phyloP scores from a whole-genome alignment of 2,113 vertebrate species.

The Noturus placidus region DNA sequence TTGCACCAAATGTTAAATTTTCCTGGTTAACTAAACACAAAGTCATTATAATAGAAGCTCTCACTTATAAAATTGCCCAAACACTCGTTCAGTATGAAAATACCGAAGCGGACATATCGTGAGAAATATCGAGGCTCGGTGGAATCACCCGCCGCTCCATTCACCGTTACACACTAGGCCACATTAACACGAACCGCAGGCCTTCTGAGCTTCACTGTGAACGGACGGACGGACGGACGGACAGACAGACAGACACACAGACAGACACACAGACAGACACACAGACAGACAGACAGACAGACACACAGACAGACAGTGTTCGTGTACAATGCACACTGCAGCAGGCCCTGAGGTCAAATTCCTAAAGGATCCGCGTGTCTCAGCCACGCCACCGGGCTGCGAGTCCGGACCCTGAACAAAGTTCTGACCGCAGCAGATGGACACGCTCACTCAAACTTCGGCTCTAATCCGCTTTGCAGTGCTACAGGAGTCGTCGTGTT shows the following conservation, averaged over 20 bases:
- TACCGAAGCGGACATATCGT: background rate
- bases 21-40: no score
- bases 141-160: background rate
- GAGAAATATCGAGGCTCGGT: background rate
- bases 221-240: background rate
- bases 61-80: background rate
- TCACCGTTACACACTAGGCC: background rate
- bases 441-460: background rate
- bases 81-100: background rate
- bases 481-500: background rate
- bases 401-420: background rate
- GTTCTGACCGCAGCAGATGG: slow-evolving; percentile 36
- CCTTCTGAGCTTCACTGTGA: background rate
- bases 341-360: background rate
- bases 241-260: background rate
- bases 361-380: background rate
- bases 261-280: background rate
- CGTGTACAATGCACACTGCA: background rate
- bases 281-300: background rate
- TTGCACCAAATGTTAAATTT: background rate
- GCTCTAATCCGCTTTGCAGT: background rate
- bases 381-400: background rate
- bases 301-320: background rate
- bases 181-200: background rate
- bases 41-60: background rate